Conservation (phyloP, 2,113 vertebrate genomes). For the Dinomys branickii region DNA sequence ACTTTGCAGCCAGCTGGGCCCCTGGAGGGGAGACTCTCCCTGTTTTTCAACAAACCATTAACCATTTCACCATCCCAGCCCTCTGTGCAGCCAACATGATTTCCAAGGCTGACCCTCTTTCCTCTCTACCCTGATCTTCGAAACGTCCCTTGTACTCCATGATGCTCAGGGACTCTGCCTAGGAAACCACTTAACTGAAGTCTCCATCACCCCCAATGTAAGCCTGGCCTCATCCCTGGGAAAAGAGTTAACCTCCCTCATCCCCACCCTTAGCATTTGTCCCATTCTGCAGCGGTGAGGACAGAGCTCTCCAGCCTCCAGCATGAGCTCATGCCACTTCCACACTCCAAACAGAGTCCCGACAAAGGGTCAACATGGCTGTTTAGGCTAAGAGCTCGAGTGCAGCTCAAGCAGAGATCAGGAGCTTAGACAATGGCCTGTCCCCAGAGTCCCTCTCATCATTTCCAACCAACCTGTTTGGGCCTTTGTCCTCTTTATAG, state of each 20-base stretch:
- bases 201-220: background rate
- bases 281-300: constrained; percentile 74
- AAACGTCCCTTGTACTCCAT: background rate
- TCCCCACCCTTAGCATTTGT: constrained; percentile 73
- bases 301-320: constrained; percentile 58
- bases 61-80: constrained; percentile 71
- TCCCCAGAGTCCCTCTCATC: background rate
- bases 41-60: constrained; percentile 81
- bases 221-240: background rate
- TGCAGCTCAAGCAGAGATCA: background rate
- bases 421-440: background rate
- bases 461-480: background rate
- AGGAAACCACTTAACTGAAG: background rate
- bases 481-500: background rate
- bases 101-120: background rate
- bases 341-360: constrained; percentile 59
- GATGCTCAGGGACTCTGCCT: background rate
- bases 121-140: background rate
- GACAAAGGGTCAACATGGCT: constrained; percentile 50
- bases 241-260: constrained; percentile 73
- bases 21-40: constrained; percentile 81
- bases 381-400: background rate
- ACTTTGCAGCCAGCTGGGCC: constrained; percentile 80
- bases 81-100: background rate
- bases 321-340: constrained; percentile 75